Conservation (phyloP, 1,140 invertebrate species). For the Cydia pomonella region DNA sequence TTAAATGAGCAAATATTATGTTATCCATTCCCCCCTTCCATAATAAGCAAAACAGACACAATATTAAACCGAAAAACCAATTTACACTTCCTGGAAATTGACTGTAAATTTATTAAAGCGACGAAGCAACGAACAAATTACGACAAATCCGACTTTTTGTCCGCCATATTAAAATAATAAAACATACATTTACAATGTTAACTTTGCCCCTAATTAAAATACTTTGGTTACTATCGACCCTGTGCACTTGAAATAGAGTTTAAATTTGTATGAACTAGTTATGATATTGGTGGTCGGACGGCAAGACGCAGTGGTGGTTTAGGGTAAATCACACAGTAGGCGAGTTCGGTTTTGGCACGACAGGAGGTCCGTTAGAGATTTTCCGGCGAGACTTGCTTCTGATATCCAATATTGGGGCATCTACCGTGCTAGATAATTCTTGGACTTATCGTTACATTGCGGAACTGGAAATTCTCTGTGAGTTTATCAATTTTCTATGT, state of each 20-base stretch:
- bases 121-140: constrained; percentile 49
- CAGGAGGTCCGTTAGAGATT: constrained; percentile 63
- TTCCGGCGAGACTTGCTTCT: constrained; percentile 41
- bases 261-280: constrained; percentile 30
- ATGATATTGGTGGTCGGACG: not conserved
- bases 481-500: not conserved
- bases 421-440: constrained; percentile 34
- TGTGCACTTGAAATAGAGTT: constrained; percentile 34
- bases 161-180: constrained; percentile 69
- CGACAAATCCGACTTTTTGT: constrained; percentile 56
- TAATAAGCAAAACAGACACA: constrained; percentile 7
- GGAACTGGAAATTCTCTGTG: not conserved
- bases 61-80: constrained; percentile 27
- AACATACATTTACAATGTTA: constrained; percentile 43
- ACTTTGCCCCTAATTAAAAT: constrained; percentile 29
- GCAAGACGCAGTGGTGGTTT: constrained; percentile 41
- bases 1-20: not conserved
- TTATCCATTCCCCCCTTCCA: constrained; percentile 4
- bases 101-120: constrained; percentile 58
- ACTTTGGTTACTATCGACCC: not conserved
- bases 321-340: constrained; percentile 50
- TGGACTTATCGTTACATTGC: not conserved
- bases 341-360: constrained; percentile 63
- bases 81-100: constrained; percentile 39
- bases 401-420: constrained; percentile 61